Percentiles rank a stretch among this genome's conserved stretches.
These are phyloP conservation scores for Odontocolon sp. DNA, from an alignment of 2,888 invertebrate species.

Conservation along the genomic window DNA sequence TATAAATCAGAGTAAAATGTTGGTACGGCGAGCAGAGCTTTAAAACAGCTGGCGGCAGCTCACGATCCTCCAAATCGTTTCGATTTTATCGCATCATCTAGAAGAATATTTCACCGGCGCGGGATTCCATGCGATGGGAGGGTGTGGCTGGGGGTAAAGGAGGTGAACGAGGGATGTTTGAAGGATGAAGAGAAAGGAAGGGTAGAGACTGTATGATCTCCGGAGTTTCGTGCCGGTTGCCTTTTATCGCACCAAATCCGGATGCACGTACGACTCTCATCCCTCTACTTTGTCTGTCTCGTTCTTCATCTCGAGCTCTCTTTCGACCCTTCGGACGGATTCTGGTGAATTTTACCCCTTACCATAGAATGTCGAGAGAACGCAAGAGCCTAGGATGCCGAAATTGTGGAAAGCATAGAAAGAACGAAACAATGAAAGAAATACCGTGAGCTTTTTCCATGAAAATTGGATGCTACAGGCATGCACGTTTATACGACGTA, in stretches of 20 bases:
- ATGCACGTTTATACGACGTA: conserved; percentile 10
- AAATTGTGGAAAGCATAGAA: conserved; percentile 22
- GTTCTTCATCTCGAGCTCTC: neutral
- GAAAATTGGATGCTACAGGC: conserved; percentile 60
- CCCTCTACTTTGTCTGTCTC: conserved; percentile 46
- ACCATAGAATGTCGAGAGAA: conserved; percentile 3
- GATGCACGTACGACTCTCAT: conserved; percentile 53
- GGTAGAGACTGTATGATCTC: conserved; percentile 30
- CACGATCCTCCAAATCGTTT: conserved; percentile 35
- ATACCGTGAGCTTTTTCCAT: conserved; percentile 53
- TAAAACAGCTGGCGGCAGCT: conserved; percentile 31
- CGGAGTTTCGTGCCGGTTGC: conserved; percentile 31
- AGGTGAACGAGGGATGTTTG: conserved; percentile 34
- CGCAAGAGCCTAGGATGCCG: neutral
- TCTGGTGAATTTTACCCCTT: conserved; percentile 11
- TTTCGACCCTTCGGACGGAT: conserved; percentile 16
- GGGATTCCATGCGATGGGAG: conserved; percentile 2
- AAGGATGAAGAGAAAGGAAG: conserved; percentile 18
- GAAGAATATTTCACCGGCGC: conserved; percentile 27
- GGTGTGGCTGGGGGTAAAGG: neutral
- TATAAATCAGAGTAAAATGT: conserved; percentile 32
- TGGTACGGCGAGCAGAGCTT: conserved; percentile 1
- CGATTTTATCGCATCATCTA: conserved; percentile 49
- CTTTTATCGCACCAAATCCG: conserved; percentile 52
- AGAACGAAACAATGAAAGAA: conserved; percentile 12